phyloP scores from a whole-genome alignment of 2,888 invertebrate species.

The Drymonia ruficornis region DNA sequence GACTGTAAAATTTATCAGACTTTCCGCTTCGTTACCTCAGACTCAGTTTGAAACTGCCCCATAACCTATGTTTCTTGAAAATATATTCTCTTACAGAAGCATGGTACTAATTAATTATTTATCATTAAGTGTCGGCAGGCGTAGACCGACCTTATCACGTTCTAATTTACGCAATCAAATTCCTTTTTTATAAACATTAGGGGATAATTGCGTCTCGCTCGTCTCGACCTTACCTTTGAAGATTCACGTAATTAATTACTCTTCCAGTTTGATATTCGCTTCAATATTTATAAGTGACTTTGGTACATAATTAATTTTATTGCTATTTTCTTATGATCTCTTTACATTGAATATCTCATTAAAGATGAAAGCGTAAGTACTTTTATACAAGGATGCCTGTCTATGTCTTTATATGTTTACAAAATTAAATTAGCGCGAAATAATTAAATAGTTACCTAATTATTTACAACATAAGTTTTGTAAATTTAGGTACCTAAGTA shows the following conservation, averaged over 20 bases:
- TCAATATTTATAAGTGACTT: slow-evolving; percentile 43
- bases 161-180: slow-evolving; percentile 30
- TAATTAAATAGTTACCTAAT: too few relatives aligned
- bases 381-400: neutral
- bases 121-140: neutral
- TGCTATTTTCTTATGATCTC: slow-evolving; percentile 33
- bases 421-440: neutral
- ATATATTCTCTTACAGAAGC: slow-evolving; percentile 2
- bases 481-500: too few relatives aligned
- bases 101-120: neutral
- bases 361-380: slow-evolving; percentile 13
- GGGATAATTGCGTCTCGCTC: slow-evolving; percentile 43
- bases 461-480: too few relatives aligned
- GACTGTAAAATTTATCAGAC: slow-evolving; percentile 52
- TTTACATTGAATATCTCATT: slow-evolving; percentile 27
- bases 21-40: slow-evolving; percentile 46
- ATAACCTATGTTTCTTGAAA: slow-evolving; percentile 14
- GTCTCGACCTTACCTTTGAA: slow-evolving; percentile 52
- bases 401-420: neutral
- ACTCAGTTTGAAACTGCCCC: slow-evolving; percentile 24
- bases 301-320: slow-evolving; percentile 39
- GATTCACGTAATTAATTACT: slow-evolving; percentile 56
- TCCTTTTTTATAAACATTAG: slow-evolving; percentile 43
- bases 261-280: slow-evolving; percentile 43
- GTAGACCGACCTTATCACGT: slow-evolving; percentile 7